A percentile compares a stretch with the other conserved stretches of the same genome.
Evolutionary conservation across 2,888 invertebrate species (phyloP).

Genomic region (Agrotis clavis): DNA sequence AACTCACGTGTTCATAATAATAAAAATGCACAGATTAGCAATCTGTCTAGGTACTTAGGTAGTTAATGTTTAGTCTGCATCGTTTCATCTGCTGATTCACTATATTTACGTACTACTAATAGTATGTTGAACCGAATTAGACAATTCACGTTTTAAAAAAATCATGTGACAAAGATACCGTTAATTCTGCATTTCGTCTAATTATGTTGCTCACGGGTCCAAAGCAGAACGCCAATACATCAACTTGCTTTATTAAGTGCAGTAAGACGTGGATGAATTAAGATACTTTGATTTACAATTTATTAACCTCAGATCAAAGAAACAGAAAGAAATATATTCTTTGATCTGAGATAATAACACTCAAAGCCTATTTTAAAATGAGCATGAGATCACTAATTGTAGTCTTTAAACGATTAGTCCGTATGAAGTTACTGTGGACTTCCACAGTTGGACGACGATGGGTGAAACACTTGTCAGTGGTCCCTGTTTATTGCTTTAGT

Average conservation of each 20-base stretch:
- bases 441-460: neutral
- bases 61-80: conserved; percentile 16
- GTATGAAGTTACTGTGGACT: neutral
- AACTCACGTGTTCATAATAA: conserved; percentile 36
- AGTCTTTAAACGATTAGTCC: neutral
- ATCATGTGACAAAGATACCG: neutral
- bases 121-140: conserved; percentile 2
- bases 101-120: neutral
- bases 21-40: conserved; percentile 25
- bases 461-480: conserved; percentile 31
- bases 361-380: neutral
- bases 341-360: too few relatives aligned
- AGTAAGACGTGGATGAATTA: neutral
- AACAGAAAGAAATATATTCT: too few relatives aligned
- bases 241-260: neutral
- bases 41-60: conserved; percentile 24
- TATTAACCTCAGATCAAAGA: too few relatives aligned
- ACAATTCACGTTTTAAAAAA: conserved; percentile 37
- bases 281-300: neutral
- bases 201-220: conserved; percentile 30
- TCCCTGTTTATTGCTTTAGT: conserved; percentile 15
- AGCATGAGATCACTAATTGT: neutral
- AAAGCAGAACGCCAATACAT: neutral
- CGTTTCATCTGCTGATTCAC: conserved; percentile 40
- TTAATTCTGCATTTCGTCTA: conserved; percentile 26